Evolutionary conservation across 2,797 vertebrate genomes (phyloP), one percentile per base, ranked within the genome.

Genomic region (Xyrichtys novacula): DNA sequence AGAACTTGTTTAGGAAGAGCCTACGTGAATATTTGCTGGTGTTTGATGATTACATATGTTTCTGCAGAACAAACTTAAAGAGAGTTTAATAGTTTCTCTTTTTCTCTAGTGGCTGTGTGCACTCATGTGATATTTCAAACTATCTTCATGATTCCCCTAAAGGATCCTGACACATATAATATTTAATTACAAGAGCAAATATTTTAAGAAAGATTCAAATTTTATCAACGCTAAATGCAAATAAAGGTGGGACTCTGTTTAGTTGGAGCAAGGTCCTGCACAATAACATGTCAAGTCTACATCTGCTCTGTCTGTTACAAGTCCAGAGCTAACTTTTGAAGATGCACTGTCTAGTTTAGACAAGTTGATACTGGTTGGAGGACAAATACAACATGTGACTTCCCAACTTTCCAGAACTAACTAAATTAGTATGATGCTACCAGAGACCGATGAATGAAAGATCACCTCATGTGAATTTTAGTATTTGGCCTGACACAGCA

Each of bases 41-140:
- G 43, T 53, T 61, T 26, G 20, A 56, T 46, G 22, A 36, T 59
- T 39, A 20, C n/a, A 56, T 14, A 63, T 64, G 49, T 47, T 72
- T 23, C 60, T 40, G 28, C 31, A 32, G 49, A 61, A 71, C 36
- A 23, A 34, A 46, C 20, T 53, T 20, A 50, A 14, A 3, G 20
- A 69, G n/a, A 25, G 52, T 25, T 57, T 44, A 32, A 46, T 20
- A 25, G 34, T 55, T 57, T 16, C 22, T 29, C 63, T n/a, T n/a
- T n/a, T n/a, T n/a, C n/a, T n/a, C n/a, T n/a, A n/a, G n/a, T 62
- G 32, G 23, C 12, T 5, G 9, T 40, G 28, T 52, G 29, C 31
- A 38, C 62, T 32, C 11, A 32, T 3, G 4, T 50, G 32, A 43
- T 43, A 16, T n/a, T 46, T 48, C 8, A 8, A 47, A 32, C 43